Percentiles rank a stretch among this genome's conserved stretches.
These are phyloP conservation scores for Smithornis capensis DNA, from an alignment of 2,113 vertebrate species.

Conservation along the genomic window DNA sequence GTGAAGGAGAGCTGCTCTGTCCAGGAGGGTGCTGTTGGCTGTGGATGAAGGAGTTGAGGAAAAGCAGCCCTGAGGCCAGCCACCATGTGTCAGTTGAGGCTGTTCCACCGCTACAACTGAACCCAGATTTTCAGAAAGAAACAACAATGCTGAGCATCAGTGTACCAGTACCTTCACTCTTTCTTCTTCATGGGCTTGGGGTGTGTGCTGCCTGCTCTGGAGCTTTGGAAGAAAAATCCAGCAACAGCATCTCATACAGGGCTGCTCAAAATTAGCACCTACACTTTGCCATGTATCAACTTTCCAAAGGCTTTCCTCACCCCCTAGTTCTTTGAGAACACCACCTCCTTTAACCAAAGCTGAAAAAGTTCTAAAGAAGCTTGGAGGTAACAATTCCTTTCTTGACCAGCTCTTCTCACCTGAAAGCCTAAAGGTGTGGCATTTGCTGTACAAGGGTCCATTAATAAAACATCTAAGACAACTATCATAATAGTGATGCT, in stretches of 20 bases:
- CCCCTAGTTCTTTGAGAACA: background rate
- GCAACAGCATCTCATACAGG: background rate
- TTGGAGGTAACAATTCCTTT: background rate
- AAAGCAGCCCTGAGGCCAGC: background rate
- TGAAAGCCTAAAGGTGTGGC: background rate
- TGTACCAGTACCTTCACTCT: background rate
- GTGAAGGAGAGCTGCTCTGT: background rate
- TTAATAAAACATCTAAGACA: background rate
- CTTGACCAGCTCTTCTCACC: background rate
- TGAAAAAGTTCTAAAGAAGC: too few relatives aligned
- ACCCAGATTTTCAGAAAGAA: background rate
- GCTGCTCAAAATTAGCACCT: background rate
- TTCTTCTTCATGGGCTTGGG: too few relatives aligned
- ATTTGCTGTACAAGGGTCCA: background rate
- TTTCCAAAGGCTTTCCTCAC: background rate
- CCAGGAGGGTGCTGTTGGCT: background rate
- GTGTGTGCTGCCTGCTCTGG: fast-evolving
- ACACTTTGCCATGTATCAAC: fast-evolving
- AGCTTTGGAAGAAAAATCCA: background rate
- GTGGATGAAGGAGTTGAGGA: background rate
- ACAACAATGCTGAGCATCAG: background rate
- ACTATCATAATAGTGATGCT: background rate
- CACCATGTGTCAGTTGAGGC: background rate
- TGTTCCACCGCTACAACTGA: background rate
- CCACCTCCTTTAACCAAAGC: too few relatives aligned